A percentile compares a stretch with the other conserved stretches of the same genome.
phyloP scores from a whole-genome alignment of 2,113 vertebrate genomes.

The Perccottus glenii region DNA sequence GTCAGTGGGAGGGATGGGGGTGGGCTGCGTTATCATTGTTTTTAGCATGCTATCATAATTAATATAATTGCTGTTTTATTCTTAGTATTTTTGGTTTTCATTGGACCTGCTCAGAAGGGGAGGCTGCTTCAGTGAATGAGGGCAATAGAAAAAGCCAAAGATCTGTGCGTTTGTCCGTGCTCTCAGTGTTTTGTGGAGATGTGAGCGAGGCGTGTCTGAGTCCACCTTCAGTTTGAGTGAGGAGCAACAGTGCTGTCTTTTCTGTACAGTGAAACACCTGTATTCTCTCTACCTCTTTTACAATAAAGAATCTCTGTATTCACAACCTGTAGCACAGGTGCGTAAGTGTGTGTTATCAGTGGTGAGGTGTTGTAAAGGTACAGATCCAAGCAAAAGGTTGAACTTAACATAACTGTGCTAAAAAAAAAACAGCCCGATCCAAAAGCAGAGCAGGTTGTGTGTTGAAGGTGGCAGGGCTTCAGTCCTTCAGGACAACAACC shows the following conservation, averaged over 20 bases:
- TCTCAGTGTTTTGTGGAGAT: constrained; percentile 56
- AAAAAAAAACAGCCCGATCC: too few species aligned
- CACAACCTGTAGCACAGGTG: constrained; percentile 56
- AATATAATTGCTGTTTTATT: constrained; percentile 74
- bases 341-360: too few species aligned
- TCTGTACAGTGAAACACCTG: constrained; percentile 86
- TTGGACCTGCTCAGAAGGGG: constrained; percentile 70
- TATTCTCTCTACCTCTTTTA: constrained; percentile 88
- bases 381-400: too few species aligned
- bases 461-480: too few species aligned
- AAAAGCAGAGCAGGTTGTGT: too few species aligned
- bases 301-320: constrained; percentile 86
- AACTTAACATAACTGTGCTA: too few species aligned
- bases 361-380: too few species aligned
- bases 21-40: constrained; percentile 63
- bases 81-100: constrained; percentile 62
- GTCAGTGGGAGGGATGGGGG: constrained; percentile 38
- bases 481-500: too few species aligned
- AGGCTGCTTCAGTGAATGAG: constrained; percentile 70
- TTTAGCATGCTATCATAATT: constrained; percentile 70
- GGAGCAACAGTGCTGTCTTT: constrained; percentile 80
- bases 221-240: constrained; percentile 76
- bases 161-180: constrained; percentile 75
- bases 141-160: constrained; percentile 83
- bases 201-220: constrained; percentile 66